Base-by-base conservation (phyloP, 1,140 invertebrate species). In the Plodia interpunctella region DNA sequence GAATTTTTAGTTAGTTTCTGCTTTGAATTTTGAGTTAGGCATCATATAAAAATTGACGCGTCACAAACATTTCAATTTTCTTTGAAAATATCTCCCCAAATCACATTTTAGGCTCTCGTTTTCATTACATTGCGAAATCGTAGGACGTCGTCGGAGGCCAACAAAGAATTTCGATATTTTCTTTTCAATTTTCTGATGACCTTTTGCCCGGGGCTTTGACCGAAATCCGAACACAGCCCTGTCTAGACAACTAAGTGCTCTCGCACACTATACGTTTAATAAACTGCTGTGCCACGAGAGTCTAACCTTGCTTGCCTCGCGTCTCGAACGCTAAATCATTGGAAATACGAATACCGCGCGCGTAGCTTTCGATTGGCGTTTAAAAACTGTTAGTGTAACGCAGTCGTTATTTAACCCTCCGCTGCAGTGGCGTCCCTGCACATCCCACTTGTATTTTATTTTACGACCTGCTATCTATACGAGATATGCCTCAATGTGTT, bases 131-230 rank as follows among this genome's bases (percentile, higher is more conserved):
- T 17, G 30, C 44, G 55, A 65, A 65, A 60, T 57, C 49, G 53
- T 35, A 25, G 35, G 19, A 53, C 20, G 55, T 55, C 52, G 38
- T 54, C 51, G 49, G 32, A 35, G 38, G 35, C 57, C 51, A 30
- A 59, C 35, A 49, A 44, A 55, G 57, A 49, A 53, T 44, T 58
- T 50, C 55, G 61, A 58, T 63, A 58, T 68, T 66, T 70, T 68
- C 61, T 82, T 83, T 83, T 83, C 74, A 72, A 76, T 81, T 83
- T 68, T 32, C 63, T 52, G 60, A 59, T 61, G 81, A 80, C 83
- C 81, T 86, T 87, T 86, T 63, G 78, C 60, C 80, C 76, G 77
- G 81, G 75, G 67, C 75, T 85, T 80, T 78, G 80, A 85, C 80
- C 82, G 80, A 72, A 68, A 72, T 72, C 74, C 74, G 80, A 79